Evolutionary conservation across 2,113 vertebrate species (phyloP).

Genomic region (Menidia beryllina): DNA sequence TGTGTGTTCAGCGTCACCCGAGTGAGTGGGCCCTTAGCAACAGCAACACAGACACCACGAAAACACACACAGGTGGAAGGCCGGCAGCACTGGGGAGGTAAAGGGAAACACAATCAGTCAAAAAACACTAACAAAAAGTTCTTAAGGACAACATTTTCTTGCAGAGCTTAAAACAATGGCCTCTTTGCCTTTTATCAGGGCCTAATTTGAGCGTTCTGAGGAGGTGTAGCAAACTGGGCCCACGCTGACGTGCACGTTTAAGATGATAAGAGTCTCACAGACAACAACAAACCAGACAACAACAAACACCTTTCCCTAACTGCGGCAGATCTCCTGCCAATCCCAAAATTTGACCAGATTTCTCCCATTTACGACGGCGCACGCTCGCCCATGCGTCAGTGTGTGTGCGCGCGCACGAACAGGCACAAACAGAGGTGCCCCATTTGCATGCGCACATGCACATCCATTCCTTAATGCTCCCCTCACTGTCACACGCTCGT

Average conservation of each 20-base stretch:
- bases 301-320: slow-evolving; percentile 55
- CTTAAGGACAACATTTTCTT: slow-evolving; percentile 8
- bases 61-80: not conserved
- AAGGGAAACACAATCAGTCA: not conserved
- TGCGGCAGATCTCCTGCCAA: slow-evolving; percentile 53
- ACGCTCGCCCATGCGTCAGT: slow-evolving; percentile 27
- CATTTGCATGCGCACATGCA: slow-evolving; percentile 42
- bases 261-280: slow-evolving; percentile 25
- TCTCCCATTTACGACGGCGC: slow-evolving; percentile 44
- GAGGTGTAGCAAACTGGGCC: slow-evolving; percentile 15
- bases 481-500: slow-evolving; percentile 60
- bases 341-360: slow-evolving; percentile 45
- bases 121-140: slow-evolving; percentile 10
- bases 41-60: slow-evolving; percentile 5
- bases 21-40: slow-evolving; percentile 17
- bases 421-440: slow-evolving; percentile 49
- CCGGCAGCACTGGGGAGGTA: not conserved
- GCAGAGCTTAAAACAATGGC: slow-evolving; percentile 9
- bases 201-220: slow-evolving; percentile 25
- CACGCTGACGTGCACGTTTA: not conserved
- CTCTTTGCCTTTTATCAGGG: slow-evolving; percentile 2
- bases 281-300: slow-evolving; percentile 51
- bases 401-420: slow-evolving; percentile 58
- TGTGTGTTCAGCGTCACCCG: slow-evolving; percentile 32
- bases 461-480: slow-evolving; percentile 25